Evolutionary conservation across 2,113 vertebrate genomes (phyloP).

Genomic region (Monopterus albus): DNA sequence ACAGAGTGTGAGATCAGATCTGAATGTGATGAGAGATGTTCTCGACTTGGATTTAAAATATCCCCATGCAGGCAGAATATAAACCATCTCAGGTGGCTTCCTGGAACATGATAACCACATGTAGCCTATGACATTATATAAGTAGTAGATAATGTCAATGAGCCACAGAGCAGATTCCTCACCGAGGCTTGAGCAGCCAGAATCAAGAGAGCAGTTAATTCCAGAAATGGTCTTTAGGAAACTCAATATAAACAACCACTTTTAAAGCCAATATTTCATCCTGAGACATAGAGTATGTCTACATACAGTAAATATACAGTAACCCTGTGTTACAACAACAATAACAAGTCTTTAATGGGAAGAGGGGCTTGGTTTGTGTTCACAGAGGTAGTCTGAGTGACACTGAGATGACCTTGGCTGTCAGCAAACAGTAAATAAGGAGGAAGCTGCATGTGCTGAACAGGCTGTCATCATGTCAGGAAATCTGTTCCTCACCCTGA

Average conservation of each 20-base stretch:
- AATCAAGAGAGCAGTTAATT: no score
- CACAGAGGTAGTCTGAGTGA: slow-evolving; percentile 9
- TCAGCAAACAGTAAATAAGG: slow-evolving; percentile 67
- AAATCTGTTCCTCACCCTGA: slow-evolving; percentile 6
- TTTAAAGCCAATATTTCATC: no score
- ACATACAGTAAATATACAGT: neutral
- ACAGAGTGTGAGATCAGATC: slow-evolving; percentile 33
- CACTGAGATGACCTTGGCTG: slow-evolving; percentile 53
- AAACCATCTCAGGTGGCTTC: neutral
- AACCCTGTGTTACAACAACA: neutral
- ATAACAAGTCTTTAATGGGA: slow-evolving; percentile 6
- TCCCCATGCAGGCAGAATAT: neutral
- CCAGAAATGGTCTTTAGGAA: no score
- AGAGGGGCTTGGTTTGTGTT: slow-evolving; percentile 7
- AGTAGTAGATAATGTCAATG: slow-evolving; percentile 1
- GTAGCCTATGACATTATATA: neutral
- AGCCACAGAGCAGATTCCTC: neutral
- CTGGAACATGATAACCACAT: neutral
- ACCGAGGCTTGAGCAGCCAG: no score
- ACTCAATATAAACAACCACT: no score
- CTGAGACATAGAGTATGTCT: no score
- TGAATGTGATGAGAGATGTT: slow-evolving; percentile 25
- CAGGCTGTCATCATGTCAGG: slow-evolving; percentile 31
- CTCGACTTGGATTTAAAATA: slow-evolving; percentile 23
- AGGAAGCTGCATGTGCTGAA: slow-evolving; percentile 25